phyloP scores from a whole-genome alignment of 2,888 invertebrate species.

The Brachynemurus nebulosus region DNA sequence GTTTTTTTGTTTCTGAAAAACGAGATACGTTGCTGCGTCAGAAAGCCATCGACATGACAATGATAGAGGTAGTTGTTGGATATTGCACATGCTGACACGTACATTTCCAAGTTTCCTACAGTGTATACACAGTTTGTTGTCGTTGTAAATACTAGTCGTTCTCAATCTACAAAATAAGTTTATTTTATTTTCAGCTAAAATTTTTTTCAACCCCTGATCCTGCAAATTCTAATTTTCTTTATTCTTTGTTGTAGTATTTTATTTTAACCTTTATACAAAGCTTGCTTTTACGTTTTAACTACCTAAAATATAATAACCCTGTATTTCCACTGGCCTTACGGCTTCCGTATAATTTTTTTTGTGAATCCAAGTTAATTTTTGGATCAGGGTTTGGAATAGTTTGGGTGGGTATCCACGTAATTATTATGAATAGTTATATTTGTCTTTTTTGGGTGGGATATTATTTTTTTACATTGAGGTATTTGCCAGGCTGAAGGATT shows the following conservation, averaged over 20 bases:
- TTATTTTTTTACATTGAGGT: not conserved
- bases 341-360: too few relatives aligned
- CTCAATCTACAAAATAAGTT: too few relatives aligned
- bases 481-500: slow-evolving; percentile 46
- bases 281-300: not conserved
- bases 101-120: too few relatives aligned
- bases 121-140: too few relatives aligned
- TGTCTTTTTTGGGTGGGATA: slow-evolving; percentile 26
- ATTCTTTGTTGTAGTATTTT: too few relatives aligned
- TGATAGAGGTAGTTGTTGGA: too few relatives aligned
- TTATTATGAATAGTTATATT: not conserved
- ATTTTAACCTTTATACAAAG: not conserved
- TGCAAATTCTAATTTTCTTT: not conserved
- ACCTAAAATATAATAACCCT: not conserved
- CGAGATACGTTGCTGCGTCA: too few relatives aligned
- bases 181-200: too few relatives aligned
- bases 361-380: not conserved
- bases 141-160: too few relatives aligned
- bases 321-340: not conserved
- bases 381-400: slow-evolving; percentile 4
- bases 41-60: too few relatives aligned
- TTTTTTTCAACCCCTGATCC: slow-evolving; percentile 1
- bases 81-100: too few relatives aligned
- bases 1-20: too few relatives aligned
- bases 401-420: not conserved